Conservation (phyloP, 2,888 invertebrate species). For the Cartodere bifasciata region DNA sequence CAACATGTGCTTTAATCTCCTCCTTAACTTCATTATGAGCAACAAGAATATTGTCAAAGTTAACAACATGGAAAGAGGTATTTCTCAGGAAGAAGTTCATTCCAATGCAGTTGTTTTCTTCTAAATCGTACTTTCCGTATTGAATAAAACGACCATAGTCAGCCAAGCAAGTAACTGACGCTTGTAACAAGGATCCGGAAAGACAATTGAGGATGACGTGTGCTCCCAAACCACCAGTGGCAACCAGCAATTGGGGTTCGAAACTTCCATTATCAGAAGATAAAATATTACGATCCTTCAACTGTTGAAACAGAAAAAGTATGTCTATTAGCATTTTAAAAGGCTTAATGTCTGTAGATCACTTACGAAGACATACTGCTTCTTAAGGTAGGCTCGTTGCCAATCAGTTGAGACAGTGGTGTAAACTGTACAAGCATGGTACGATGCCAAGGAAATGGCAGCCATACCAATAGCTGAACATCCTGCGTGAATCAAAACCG, state of each 20-base stretch:
- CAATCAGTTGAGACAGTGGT: conserved; percentile 46
- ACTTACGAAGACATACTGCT: conserved; percentile 28
- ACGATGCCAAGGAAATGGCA: conserved; percentile 49
- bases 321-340: too few species aligned
- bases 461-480: conserved; percentile 62
- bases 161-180: conserved; percentile 49
- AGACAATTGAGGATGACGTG: conserved; percentile 84
- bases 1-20: conserved; percentile 42
- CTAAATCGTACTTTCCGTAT: conserved; percentile 73
- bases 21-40: conserved; percentile 40
- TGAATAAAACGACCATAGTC: conserved; percentile 62
- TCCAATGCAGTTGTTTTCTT: conserved; percentile 52
- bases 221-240: conserved; percentile 79
- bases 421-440: conserved; percentile 44
- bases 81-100: conserved; percentile 66
- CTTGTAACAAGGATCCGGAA: conserved; percentile 76
- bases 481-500: conserved; percentile 40
- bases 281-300: conserved; percentile 27
- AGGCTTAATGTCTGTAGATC: too few species aligned
- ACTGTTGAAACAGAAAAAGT: conserved; percentile 20
- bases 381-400: conserved; percentile 27
- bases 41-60: conserved; percentile 55
- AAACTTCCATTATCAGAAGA: conserved; percentile 51
- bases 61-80: conserved; percentile 64
- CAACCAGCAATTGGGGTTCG: conserved; percentile 66